Base-by-base conservation (phyloP, 2,113 vertebrate genomes). In the Chamaea fasciata region DNA sequence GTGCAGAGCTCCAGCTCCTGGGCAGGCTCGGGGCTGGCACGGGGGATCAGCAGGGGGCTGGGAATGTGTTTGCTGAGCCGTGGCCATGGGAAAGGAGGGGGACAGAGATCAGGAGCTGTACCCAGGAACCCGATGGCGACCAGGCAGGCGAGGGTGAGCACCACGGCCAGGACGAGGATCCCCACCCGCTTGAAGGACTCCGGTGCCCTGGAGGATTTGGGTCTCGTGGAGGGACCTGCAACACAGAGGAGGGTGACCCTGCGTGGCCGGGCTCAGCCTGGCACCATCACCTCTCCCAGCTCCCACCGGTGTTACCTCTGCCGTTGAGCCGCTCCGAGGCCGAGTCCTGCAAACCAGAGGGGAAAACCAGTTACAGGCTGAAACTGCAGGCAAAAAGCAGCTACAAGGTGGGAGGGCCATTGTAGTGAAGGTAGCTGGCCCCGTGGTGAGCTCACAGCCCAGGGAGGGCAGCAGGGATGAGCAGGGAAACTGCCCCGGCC, bases 281-380 rank as follows among this genome's bases (percentile, higher is more conserved):
- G 84, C 91, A 78, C 47, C 74, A 1, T n/a, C 5, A 0, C 8
- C 4, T 3, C 10, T 18, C 89, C 59, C 59, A 3, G 47, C 39
- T 67, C 78, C 85, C 13, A 1, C 7, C 5, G 6, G 10, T 2
- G 42, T 98, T 98, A 98, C 98, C 98, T 37, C 75, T 50, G 77
- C 76, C 69, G 2, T 97, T 94, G 82, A 97, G 96, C 81, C 52
- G 90, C 65, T 95, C 90, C 3, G 93, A 94, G 62, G 84, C 73
- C 0, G 74, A 73, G 37, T 98, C 97, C 98, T 98, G 96, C 44
- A 96, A 97, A 87, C 3, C 64, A 87, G 95, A 98, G 79, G 60
- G 73, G 68, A 93, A 65, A 92, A 73, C 21, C 19, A 16, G 56
- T 46, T 11, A 64, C 0, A 23, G 71, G 62, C 20, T 41, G 68